Percentiles rank a stretch among this genome's conserved stretches.
phyloP scores from a whole-genome alignment of 2,888 invertebrate species.

The Catocala fraxini region DNA sequence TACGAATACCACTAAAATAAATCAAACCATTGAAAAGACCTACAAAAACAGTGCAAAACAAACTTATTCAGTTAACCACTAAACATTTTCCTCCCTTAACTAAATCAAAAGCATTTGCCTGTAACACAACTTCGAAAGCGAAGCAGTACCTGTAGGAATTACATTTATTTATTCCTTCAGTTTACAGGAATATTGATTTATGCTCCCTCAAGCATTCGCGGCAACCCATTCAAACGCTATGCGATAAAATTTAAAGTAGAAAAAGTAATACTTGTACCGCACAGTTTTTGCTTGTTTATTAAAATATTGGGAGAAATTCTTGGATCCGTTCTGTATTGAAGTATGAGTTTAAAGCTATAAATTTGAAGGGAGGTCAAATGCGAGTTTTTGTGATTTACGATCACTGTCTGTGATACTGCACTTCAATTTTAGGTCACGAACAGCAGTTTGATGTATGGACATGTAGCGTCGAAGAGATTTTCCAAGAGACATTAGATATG shows the following conservation, averaged over 20 bases:
- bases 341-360: too few relatives aligned
- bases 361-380: too few relatives aligned
- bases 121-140: conserved; percentile 6
- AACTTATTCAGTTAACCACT: conserved; percentile 16
- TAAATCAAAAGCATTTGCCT: conserved; percentile 29
- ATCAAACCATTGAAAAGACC: conserved; percentile 1
- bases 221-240: conserved; percentile 20
- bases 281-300: not conserved
- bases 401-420: too few relatives aligned
- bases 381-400: too few relatives aligned
- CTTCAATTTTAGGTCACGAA: too few relatives aligned
- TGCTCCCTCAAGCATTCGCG: conserved; percentile 24
- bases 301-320: not conserved
- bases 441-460: too few relatives aligned
- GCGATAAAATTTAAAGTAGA: conserved; percentile 13
- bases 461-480: too few relatives aligned
- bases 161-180: conserved; percentile 36
- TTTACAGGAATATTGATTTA: conserved; percentile 41
- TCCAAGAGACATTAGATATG: too few relatives aligned
- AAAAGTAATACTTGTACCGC: not conserved
- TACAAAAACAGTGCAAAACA: not conserved
- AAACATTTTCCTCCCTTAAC: conserved; percentile 23
- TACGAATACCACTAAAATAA: not conserved
- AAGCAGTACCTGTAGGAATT: conserved; percentile 19
- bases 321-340: not conserved